Conservation (phyloP, 2,888 invertebrate species). For the Hypsopygia costalis region DNA sequence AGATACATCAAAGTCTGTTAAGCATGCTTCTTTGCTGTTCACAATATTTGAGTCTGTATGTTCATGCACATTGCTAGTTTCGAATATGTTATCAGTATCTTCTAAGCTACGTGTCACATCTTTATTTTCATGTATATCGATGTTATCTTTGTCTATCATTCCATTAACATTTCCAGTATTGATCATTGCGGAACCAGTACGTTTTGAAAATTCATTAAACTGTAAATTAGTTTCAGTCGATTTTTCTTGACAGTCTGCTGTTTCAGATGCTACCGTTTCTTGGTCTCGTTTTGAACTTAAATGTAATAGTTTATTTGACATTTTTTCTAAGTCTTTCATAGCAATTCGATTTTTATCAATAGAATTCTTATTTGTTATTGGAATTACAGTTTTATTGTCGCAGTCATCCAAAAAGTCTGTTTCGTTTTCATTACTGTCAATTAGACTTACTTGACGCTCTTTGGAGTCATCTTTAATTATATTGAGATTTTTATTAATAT, state of each 20-base stretch:
- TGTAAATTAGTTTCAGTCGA: neutral
- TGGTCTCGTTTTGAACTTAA: conserved; percentile 14
- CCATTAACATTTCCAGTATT: neutral
- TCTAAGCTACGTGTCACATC: neutral
- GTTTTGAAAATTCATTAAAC: neutral
- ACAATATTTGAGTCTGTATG: neutral
- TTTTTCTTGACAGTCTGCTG: conserved; percentile 9
- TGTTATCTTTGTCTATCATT: neutral
- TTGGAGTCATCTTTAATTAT: conserved; percentile 3
- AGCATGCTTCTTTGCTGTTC: neutral
- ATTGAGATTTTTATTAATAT: conserved; percentile 12
- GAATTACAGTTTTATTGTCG: conserved; percentile 3
- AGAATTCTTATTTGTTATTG: conserved; percentile 8
- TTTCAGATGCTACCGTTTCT: neutral
- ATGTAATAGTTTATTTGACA: conserved; percentile 49
- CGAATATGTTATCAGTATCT: neutral
- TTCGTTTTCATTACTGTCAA: conserved; percentile 4
- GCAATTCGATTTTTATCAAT: conserved; percentile 13
- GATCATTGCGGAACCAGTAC: neutral
- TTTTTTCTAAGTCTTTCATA: conserved; percentile 48
- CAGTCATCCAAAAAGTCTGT: conserved; percentile 4
- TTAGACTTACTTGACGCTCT: no score
- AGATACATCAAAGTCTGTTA: neutral
- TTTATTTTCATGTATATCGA: neutral
- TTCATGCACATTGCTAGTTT: neutral